Conservation (phyloP, 2,113 vertebrate species). For the Arenaria interpres region DNA sequence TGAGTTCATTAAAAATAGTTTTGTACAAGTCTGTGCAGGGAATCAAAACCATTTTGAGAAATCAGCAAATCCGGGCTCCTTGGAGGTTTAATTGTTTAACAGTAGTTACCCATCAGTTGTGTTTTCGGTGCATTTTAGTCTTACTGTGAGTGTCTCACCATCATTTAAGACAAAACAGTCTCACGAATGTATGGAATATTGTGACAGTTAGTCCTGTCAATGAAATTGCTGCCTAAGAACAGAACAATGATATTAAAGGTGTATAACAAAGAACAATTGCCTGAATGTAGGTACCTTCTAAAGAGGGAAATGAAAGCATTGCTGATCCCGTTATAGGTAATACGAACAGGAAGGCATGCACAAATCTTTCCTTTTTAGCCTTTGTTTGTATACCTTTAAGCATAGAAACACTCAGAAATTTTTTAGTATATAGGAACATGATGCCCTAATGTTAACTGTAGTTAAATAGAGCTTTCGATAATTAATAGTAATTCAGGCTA, state of each 20-base stretch:
- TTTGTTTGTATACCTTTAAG: background rate
- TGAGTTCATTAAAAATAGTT: background rate
- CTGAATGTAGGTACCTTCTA: background rate
- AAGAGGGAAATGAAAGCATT: background rate
- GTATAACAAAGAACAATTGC: background rate
- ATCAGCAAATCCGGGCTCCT: background rate
- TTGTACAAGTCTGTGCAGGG: background rate
- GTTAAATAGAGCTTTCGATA: background rate
- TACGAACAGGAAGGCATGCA: background rate
- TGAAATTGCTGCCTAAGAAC: background rate
- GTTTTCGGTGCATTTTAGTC: background rate
- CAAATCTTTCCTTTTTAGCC: background rate
- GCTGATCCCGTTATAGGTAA: background rate
- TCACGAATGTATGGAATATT: background rate
- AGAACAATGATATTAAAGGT: background rate
- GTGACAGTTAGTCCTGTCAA: background rate
- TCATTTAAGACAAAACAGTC: background rate
- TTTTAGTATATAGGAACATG: background rate
- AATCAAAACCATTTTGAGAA: background rate
- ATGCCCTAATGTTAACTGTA: background rate
- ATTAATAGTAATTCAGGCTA: background rate
- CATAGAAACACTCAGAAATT: accelerated
- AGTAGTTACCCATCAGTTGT: background rate
- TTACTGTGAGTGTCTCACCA: background rate
- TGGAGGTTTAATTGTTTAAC: background rate